Base-by-base conservation (phyloP, 2,113 vertebrate species). In the Blennius ocellaris region DNA sequence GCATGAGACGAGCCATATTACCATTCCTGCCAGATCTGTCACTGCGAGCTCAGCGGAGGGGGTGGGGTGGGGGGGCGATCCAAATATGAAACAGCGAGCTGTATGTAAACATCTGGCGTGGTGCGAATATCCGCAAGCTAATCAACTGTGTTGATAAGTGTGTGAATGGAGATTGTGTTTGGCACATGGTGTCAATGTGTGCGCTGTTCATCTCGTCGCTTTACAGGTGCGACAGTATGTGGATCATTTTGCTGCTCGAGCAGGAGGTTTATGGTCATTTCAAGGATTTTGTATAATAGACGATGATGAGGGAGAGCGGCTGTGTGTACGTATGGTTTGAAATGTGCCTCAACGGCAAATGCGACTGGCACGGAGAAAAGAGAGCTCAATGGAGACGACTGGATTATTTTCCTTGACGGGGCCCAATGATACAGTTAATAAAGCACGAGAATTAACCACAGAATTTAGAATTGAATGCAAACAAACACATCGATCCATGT, bases 11-110 rank as follows among this genome's bases (percentile, higher is more conserved):
- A 79, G 63, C 68, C 64, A 50, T 58, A 78, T 83, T 76, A 77
- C 55, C 66, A 50, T 77, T 83, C 80, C 82, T 73, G 80, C 84
- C 78, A 86, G 79, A 84, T 77, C 81, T 80, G 78, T 81, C 80
- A 51, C 52, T 49, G 59, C 6, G 61, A 38, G 14, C 66, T 73
- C 57, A 58, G 71, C 55, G 70, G 52, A 43, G n/a, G 14, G 54
- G 73, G 68, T 6, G 12, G 2, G n/a, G n/a, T n/a, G n/a, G n/a
- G 59, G 73, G 52, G 59, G 73, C 48, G 48, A 2, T 30, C 21
- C 2, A 69, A 63, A 75, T 56, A 59, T 59, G 59, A 80, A 78
- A 61, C 65, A 39, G 43, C 17, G 1, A 44, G 52, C 51, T 67
- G 7, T 76, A 67, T 44, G 76, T 76, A 76, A 85, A 87, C 84